phyloP scores from a whole-genome alignment of 2,797 vertebrate genomes.

The Argya squamiceps region DNA sequence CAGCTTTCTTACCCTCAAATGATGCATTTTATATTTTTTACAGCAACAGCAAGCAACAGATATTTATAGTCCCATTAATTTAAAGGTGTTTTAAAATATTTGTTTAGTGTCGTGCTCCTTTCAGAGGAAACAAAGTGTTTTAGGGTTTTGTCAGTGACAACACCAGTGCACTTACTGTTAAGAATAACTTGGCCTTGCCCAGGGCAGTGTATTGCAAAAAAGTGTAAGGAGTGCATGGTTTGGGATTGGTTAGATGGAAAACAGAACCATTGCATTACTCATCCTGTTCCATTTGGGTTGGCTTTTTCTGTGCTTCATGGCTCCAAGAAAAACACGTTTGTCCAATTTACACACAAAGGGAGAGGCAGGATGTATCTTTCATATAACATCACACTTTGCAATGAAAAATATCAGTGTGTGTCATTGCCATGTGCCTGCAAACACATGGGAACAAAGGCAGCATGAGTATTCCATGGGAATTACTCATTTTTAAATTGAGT shows the following conservation, averaged over 20 bases:
- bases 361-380: slow-evolving; percentile 70
- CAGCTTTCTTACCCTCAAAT: neutral
- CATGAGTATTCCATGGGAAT: neutral
- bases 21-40: neutral
- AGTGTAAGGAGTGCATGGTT: slow-evolving; percentile 50
- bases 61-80: neutral
- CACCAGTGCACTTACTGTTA: neutral
- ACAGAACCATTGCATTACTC: slow-evolving; percentile 71
- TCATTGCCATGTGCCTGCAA: slow-evolving; percentile 5
- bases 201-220: slow-evolving; percentile 42
- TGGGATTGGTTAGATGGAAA: slow-evolving; percentile 68
- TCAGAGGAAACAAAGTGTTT: neutral
- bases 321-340: slow-evolving; percentile 77
- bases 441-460: slow-evolving; percentile 3
- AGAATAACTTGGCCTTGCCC: slow-evolving; percentile 40
- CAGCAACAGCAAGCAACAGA: neutral
- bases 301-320: slow-evolving; percentile 51
- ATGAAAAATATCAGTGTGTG: slow-evolving; percentile 43
- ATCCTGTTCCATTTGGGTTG: slow-evolving; percentile 76
- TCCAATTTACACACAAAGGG: slow-evolving; percentile 68
- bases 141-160: slow-evolving; percentile 19
- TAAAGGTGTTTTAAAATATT: slow-evolving; percentile 6
- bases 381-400: slow-evolving; percentile 52
- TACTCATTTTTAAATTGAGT: neutral
- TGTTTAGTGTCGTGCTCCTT: neutral